Evolutionary conservation across 2,797 vertebrate genomes (phyloP).

Genomic region (Borostomias antarcticus): DNA sequence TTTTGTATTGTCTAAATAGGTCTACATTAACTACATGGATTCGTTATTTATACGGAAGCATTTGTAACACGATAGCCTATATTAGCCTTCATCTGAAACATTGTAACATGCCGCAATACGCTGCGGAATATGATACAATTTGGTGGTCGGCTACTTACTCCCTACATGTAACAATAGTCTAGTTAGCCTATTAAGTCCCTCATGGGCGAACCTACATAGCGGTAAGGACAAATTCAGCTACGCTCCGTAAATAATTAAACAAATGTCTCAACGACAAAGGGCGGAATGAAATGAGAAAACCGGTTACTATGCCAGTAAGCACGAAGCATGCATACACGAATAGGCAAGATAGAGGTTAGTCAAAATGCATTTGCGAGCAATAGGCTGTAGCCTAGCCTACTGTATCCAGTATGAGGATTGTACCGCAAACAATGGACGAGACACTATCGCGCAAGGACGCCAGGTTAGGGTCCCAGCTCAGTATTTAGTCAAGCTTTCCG

Average conservation of each 20-base stretch:
- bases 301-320: neutral
- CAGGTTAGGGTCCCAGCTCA: slow-evolving; percentile 11
- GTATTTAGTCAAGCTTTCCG: slow-evolving; percentile 15
- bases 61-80: neutral
- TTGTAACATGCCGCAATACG: neutral
- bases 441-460: slow-evolving; percentile 48
- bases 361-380: neutral
- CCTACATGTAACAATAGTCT: neutral
- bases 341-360: neutral
- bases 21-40: too few species aligned
- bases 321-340: neutral
- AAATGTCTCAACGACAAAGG: slow-evolving; percentile 30
- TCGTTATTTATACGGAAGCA: neutral
- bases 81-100: neutral
- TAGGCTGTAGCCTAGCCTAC: neutral
- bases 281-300: neutral
- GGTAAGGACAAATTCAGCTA: neutral
- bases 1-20: too few species aligned
- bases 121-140: neutral
- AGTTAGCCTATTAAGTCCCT: neutral
- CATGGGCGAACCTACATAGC: neutral
- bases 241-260: slow-evolving; percentile 31
- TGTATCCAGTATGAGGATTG: neutral
- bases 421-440: slow-evolving; percentile 63
- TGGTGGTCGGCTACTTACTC: neutral